Percentiles rank a stretch among this genome's conserved stretches.
Conservation (phyloP, 2,888 invertebrate genomes). For the Lissocephala sabroskyi region DNA sequence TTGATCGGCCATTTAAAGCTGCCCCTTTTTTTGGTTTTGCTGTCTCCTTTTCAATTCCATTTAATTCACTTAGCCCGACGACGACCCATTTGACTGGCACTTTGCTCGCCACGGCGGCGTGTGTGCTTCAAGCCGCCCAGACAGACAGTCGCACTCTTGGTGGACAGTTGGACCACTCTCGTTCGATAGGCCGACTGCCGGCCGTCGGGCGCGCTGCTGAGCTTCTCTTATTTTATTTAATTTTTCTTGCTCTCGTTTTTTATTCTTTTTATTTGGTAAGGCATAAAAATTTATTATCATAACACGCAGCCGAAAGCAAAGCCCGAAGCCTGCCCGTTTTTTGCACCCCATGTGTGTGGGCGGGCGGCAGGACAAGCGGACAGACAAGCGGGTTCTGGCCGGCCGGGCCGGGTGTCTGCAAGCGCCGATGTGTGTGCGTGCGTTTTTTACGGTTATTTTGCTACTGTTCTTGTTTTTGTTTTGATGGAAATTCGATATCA, state of each 20-base stretch:
- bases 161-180: too few relatives aligned
- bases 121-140: too few relatives aligned
- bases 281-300: constrained; percentile 64
- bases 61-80: constrained; percentile 54
- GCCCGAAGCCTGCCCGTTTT: constrained; percentile 8
- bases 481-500: constrained; percentile 65
- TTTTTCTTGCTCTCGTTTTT: constrained; percentile 40
- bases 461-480: constrained; percentile 32
- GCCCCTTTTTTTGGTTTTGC: constrained; percentile 7
- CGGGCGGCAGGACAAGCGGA: too few relatives aligned
- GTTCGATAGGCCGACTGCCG: too few relatives aligned
- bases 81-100: too few relatives aligned
- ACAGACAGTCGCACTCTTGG: too few relatives aligned
- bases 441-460: constrained; percentile 42
- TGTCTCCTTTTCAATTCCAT: constrained; percentile 55
- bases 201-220: too few relatives aligned
- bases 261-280: constrained; percentile 46
- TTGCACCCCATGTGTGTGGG: constrained; percentile 14
- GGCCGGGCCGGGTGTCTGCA: too few relatives aligned
- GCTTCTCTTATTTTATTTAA: constrained; percentile 20
- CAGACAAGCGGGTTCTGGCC: too few relatives aligned
- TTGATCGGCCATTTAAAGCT: constrained; percentile 41
- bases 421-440: constrained; percentile 12
- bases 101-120: too few relatives aligned
- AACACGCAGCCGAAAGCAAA: constrained; percentile 41